Evolutionary conservation across 2,888 invertebrate genomes (phyloP).

Genomic region (Eristalinus sepulchralis): DNA sequence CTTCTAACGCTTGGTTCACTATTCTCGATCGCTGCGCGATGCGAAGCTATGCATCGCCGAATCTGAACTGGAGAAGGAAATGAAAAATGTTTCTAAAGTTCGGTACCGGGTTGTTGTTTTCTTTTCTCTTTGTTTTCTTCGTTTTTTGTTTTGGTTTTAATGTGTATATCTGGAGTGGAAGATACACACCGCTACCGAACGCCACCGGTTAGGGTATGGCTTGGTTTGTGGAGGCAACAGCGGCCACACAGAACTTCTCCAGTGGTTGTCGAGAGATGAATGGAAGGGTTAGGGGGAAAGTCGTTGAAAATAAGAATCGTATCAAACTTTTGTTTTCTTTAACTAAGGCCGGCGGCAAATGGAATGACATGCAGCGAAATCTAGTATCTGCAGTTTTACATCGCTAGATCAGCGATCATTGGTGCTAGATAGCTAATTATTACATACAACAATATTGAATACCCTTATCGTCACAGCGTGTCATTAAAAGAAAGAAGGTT

Average conservation of each 20-base stretch:
- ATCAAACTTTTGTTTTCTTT: no score
- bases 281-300: no score
- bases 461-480: no score
- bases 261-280: not conserved
- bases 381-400: no score
- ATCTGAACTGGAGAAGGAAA: slow-evolving; percentile 66
- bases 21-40: slow-evolving; percentile 47
- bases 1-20: slow-evolving; percentile 42
- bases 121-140: not conserved
- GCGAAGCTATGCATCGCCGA: slow-evolving; percentile 68
- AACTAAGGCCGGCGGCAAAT: no score
- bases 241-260: not conserved
- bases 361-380: no score
- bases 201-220: not conserved
- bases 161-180: not conserved
- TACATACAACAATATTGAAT: no score
- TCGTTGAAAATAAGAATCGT: no score
- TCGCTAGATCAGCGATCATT: no score
- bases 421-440: no score
- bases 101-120: slow-evolving; percentile 24
- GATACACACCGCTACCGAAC: not conserved
- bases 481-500: no score
- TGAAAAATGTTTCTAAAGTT: slow-evolving; percentile 54
- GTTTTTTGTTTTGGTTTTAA: not conserved
- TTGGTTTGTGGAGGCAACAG: not conserved